These are phyloP conservation scores for Oncorhynchus clarkii DNA, from an alignment of 2,113 vertebrate genomes.

Conservation along the genomic window DNA sequence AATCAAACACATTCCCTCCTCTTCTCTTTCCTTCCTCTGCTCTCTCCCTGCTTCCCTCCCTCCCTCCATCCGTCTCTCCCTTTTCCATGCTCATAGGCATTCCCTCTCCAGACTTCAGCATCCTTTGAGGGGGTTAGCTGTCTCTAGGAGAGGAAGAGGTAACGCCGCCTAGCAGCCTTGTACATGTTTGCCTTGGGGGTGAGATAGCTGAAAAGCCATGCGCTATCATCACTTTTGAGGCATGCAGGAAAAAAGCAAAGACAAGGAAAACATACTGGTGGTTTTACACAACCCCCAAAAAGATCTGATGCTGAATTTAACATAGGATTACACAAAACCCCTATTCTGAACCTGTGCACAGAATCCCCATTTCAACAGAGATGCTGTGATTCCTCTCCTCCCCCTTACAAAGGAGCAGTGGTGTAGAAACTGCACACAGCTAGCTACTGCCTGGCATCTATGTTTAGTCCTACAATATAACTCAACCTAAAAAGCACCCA, in stretches of 20 bases:
- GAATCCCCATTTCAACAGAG: constrained; percentile 57
- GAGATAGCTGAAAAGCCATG: constrained; percentile 70
- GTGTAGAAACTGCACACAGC: constrained; percentile 61
- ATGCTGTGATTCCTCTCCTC: constrained; percentile 66
- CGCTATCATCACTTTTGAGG: constrained; percentile 75
- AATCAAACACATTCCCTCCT: constrained; percentile 64
- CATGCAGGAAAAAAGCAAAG: constrained; percentile 54
- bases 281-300: constrained; percentile 67
- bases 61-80: constrained; percentile 34
- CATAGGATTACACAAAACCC: constrained; percentile 75
- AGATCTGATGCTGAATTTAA: constrained; percentile 77
- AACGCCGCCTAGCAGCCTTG: constrained; percentile 69
- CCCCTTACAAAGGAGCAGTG: constrained; percentile 59
- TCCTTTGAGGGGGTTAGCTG: constrained; percentile 78
- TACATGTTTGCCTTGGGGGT: constrained; percentile 76
- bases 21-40: constrained; percentile 43
- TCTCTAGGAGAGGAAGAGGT: constrained; percentile 71
- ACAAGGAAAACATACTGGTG: constrained; percentile 71
- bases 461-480: constrained; percentile 66
- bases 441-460: constrained; percentile 56
- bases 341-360: constrained; percentile 65
- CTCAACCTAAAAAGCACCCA: constrained; percentile 50
- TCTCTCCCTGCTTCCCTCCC: constrained; percentile 25
- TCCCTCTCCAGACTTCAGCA: constrained; percentile 73
- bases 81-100: constrained; percentile 72